Percentiles rank a stretch among this genome's conserved stretches.
These are phyloP conservation scores for Panthera uncia DNA, from an alignment of 2,113 vertebrate genomes.

Conservation along the genomic window DNA sequence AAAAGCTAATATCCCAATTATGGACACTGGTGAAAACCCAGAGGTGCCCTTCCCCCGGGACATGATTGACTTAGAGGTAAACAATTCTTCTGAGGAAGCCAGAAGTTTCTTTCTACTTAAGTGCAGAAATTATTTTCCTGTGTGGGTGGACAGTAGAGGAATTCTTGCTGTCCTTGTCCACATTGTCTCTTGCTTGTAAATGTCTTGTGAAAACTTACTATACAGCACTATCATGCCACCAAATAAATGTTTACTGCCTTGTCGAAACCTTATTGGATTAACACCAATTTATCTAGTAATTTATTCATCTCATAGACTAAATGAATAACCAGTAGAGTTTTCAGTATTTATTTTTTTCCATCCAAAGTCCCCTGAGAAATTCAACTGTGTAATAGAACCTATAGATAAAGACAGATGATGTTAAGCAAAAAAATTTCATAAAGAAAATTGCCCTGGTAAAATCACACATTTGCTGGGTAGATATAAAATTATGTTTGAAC, in stretches of 20 bases:
- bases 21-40: constrained; percentile 98
- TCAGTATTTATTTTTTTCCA: neutral
- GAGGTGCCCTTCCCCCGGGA: constrained; percentile 98
- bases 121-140: neutral
- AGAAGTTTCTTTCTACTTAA: neutral
- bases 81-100: neutral
- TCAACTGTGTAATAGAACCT: neutral
- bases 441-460: neutral
- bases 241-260: neutral
- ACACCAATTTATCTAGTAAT: neutral
- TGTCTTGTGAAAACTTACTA: neutral
- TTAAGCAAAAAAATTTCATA: constrained; percentile 18
- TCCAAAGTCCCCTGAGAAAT: neutral
- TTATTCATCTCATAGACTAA: neutral
- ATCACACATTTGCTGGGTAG: neutral
- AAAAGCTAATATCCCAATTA: constrained; percentile 93
- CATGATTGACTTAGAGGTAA: constrained; percentile 99
- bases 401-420: neutral
- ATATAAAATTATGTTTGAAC: neutral
- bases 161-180: neutral
- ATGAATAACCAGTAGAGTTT: neutral
- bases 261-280: neutral
- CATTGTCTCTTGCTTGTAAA: neutral
- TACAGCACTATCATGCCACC: neutral
- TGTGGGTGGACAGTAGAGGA: neutral